phyloP scores from a whole-genome alignment of 2,888 invertebrate genomes.

The Blomia tropicalis region DNA sequence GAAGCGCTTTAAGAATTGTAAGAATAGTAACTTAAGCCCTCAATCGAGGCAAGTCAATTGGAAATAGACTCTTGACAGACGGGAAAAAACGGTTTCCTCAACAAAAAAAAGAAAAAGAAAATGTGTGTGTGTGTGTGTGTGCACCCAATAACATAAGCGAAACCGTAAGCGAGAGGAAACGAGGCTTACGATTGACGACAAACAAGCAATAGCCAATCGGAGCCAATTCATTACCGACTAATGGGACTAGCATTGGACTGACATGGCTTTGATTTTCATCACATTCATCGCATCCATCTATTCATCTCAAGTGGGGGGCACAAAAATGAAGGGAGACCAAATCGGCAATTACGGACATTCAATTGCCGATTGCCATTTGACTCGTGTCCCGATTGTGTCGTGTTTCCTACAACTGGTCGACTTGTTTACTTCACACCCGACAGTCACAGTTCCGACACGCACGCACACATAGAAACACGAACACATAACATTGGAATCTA shows the following conservation, averaged over 20 bases:
- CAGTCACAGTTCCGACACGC: too few relatives aligned
- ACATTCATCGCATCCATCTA: not conserved
- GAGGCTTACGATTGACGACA: not conserved
- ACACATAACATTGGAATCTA: too few relatives aligned
- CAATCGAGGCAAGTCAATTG: constrained; percentile 10
- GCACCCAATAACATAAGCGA: not conserved
- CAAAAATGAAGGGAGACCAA: not conserved
- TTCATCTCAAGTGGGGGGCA: not conserved
- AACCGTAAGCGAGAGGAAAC: constrained; percentile 4
- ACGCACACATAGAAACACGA: too few relatives aligned
- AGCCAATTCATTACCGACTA: constrained; percentile 2
- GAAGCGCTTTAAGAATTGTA: not conserved
- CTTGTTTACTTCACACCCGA: too few relatives aligned
- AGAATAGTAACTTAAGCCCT: constrained; percentile 15
- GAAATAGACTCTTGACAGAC: constrained; percentile 14
- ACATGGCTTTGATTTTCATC: not conserved
- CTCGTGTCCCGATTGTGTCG: too few relatives aligned
- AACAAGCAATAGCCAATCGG: not conserved
- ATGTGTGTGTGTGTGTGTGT: too few relatives aligned
- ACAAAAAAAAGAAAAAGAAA: not conserved
- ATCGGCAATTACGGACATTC: not conserved
- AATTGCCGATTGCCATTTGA: not conserved
- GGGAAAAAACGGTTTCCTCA: not conserved
- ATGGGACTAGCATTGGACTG: not conserved
- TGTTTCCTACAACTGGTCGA: too few relatives aligned